phyloP scores from a whole-genome alignment of 1,140 invertebrate species.

The Acromyrmex heyeri region DNA sequence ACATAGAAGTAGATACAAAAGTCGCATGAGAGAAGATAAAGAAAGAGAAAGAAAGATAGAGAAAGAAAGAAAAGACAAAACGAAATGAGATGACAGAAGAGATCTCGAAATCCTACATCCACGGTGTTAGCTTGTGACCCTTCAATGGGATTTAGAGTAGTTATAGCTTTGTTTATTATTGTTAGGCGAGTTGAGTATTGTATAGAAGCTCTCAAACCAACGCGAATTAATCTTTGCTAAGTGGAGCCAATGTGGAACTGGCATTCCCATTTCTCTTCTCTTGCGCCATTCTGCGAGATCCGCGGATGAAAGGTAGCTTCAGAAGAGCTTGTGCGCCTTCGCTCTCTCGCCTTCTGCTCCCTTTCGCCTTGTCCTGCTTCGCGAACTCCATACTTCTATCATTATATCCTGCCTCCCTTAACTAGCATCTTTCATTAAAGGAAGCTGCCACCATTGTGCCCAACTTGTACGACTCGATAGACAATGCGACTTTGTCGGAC shows the following conservation, averaged over 20 bases:
- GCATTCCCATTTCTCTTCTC: constrained; percentile 62
- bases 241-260: constrained; percentile 75
- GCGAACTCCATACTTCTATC: constrained; percentile 42
- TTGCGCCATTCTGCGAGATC: constrained; percentile 61
- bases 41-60: too few species aligned
- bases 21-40: not conserved
- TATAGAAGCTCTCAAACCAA: constrained; percentile 75
- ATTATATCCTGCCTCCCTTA: constrained; percentile 69
- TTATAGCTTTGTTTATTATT: constrained; percentile 84
- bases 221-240: constrained; percentile 83
- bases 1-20: not conserved
- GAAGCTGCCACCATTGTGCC: constrained; percentile 78
- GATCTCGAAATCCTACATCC: constrained; percentile 59
- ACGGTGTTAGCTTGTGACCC: constrained; percentile 38
- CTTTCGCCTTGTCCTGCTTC: constrained; percentile 19
- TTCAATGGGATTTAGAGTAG: constrained; percentile 71
- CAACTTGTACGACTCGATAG: constrained; percentile 67
- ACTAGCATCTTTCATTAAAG: constrained; percentile 80
- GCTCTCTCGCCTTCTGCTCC: constrained; percentile 20
- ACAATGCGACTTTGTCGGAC: constrained; percentile 76
- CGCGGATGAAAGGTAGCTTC: constrained; percentile 65
- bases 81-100: constrained; percentile 18
- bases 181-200: constrained; percentile 76
- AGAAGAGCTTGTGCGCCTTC: constrained; percentile 40
- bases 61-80: not conserved